Conservation (phyloP, 2,888 invertebrate species). For the Dinocampus coccinellae region DNA sequence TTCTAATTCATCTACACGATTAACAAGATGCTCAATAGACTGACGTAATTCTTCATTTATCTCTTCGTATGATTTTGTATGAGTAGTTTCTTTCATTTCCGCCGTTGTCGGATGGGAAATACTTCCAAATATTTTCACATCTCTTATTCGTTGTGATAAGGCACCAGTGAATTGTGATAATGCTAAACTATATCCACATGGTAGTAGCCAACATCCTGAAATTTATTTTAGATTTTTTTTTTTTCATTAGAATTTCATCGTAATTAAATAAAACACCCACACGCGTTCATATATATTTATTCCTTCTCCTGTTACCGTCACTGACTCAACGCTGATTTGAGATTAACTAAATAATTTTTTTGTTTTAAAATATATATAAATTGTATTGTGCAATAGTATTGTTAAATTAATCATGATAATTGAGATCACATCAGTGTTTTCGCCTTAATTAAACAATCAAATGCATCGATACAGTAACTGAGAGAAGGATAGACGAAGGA, state of each 20-base stretch:
- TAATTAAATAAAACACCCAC: conserved; percentile 6
- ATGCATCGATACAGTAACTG: conserved; percentile 54
- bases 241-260: not conserved
- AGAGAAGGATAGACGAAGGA: conserved; percentile 69
- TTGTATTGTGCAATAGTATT: conserved; percentile 11
- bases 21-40: conserved; percentile 50
- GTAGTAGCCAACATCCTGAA: conserved; percentile 57
- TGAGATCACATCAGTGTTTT: conserved; percentile 44
- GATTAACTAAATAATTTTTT: conserved; percentile 20
- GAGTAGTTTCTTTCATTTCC: not conserved
- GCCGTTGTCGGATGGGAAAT: not conserved
- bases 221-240: conserved; percentile 28
- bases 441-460: conserved; percentile 24
- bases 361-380: conserved; percentile 16
- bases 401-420: not conserved
- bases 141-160: not conserved
- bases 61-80: not conserved
- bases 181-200: conserved; percentile 39
- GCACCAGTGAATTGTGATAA: conserved; percentile 27
- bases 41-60: conserved; percentile 41
- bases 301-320: conserved; percentile 56
- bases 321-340: conserved; percentile 46
- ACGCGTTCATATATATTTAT: conserved; percentile 14
- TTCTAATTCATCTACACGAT: conserved; percentile 55
- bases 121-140: not conserved